Evolutionary conservation across 2,888 invertebrate genomes (phyloP).

Genomic region (Abrostola tripartita): DNA sequence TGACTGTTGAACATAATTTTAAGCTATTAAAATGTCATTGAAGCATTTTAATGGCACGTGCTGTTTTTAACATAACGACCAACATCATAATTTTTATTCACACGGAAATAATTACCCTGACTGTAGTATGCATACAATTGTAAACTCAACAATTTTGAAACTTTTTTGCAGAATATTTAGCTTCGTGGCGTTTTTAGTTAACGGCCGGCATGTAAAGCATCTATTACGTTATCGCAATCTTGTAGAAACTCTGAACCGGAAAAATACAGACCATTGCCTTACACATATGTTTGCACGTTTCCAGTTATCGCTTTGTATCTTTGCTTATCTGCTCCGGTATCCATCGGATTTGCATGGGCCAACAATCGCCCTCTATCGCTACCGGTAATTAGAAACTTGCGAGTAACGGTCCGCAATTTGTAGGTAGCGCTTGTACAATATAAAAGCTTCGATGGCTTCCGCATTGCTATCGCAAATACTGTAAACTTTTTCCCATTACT

Average conservation of each 20-base stretch:
- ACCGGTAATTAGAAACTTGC: conserved; percentile 84
- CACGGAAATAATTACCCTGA: conserved; percentile 62
- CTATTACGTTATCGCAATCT: conserved; percentile 26
- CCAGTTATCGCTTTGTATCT: conserved; percentile 55
- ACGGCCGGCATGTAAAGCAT: conserved; percentile 2
- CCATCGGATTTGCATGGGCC: conserved; percentile 81
- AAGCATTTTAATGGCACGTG: conserved; percentile 49
- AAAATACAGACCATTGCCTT: conserved; percentile 48
- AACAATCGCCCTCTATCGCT: conserved; percentile 82
- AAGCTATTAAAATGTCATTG: conserved; percentile 56
- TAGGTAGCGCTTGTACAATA: conserved; percentile 66
- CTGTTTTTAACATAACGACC: conserved; percentile 44
- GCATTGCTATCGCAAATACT: conserved; percentile 40
- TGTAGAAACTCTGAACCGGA: conserved; percentile 33
- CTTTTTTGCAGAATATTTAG: conserved; percentile 11
- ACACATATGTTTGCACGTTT: conserved; percentile 55
- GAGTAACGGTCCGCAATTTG: conserved; percentile 80
- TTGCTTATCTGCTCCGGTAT: conserved; percentile 70
- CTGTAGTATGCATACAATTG: conserved; percentile 41
- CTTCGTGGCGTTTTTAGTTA: conserved; percentile 1
- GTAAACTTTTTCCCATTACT: conserved; percentile 27
- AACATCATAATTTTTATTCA: conserved; percentile 52
- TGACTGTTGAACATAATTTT: conserved; percentile 33
- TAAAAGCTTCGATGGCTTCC: conserved; percentile 63
- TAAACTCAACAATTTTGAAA: conserved; percentile 27